Percentiles rank a stretch among this genome's conserved stretches.
Conservation (phyloP, 2,797 vertebrate genomes). For the Melanotaenia maccullochi region DNA sequence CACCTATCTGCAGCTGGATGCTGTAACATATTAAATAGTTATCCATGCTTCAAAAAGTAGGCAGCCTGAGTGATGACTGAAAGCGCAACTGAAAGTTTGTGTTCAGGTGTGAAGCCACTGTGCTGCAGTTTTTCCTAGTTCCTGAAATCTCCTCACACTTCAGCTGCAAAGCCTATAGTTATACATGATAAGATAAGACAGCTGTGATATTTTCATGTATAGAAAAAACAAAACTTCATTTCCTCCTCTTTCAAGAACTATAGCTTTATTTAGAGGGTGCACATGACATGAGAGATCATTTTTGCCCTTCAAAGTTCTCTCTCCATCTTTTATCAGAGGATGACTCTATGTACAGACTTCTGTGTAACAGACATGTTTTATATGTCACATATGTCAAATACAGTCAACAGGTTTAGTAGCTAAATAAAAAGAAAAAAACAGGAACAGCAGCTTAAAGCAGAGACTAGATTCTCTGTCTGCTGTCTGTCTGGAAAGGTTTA, state of each 20-base stretch:
- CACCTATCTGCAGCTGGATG: neutral
- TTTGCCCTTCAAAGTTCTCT: constrained; percentile 13
- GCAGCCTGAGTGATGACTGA: constrained; percentile 38
- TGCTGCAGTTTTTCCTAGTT: constrained; percentile 28
- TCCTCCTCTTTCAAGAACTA: constrained; percentile 9
- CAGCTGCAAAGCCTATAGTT: constrained; percentile 20
- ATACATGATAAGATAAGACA: neutral
- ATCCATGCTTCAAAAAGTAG: constrained; percentile 34
- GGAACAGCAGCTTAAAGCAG: constrained; percentile 8
- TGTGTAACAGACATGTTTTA: constrained; percentile 8
- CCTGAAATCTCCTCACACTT: constrained; percentile 31
- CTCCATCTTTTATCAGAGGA: too few species aligned
- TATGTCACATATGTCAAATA: constrained; percentile 2
- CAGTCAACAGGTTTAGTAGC: constrained; percentile 5
- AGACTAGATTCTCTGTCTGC: constrained; percentile 12
- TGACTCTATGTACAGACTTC: too few species aligned
- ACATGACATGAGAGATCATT: constrained; percentile 23
- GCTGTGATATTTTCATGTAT: neutral
- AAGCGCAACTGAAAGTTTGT: constrained; percentile 65
- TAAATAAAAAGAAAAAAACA: constrained; percentile 12
- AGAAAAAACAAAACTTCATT: constrained; percentile 3
- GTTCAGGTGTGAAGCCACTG: constrained; percentile 33
- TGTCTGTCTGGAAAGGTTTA: neutral
- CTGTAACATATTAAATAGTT: neutral
- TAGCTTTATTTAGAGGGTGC: constrained; percentile 59